Evolutionary conservation across 2,797 vertebrate genomes (phyloP), one percentile per base, ranked within the genome.

Genomic region (Coranthus polyacanthus): DNA sequence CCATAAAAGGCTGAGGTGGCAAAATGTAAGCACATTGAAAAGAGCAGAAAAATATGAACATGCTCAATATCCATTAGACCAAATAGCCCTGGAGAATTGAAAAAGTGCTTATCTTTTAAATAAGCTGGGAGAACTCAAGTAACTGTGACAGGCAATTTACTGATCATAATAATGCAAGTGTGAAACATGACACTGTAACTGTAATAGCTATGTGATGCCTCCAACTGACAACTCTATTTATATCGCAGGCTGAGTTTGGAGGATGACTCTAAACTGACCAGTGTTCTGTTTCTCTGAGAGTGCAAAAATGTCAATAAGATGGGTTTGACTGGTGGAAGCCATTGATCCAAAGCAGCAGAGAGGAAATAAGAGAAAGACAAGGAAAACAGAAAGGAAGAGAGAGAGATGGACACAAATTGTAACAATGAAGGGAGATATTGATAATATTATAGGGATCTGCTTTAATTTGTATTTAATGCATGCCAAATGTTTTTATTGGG

Each of bases 171-270:
- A 79, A 82, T 67, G 72, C 44, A 47, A 52, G 63, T 61, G 51
- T 72, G 86, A 83, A 86, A 90, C 73, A 66, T 45, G 81, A 90
- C 72, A 80, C 88, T 61, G 78, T 49, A 73, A 81, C 81, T 58
- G 55, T 57, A 77, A 82, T 26, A 72, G 73, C 59, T 45, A 1
- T 9, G 43, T 75, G 72, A 82, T 22, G 10, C 76, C 81, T 69
- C 46, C 17, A 20, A 82, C 60, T 88, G 88, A 89, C 88, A 78
- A 47, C 75, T 89, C 78, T 88, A 87, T 92, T 87, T 85, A 75
- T 85, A 72, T 37, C 20, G 38, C 0, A 0, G 12, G 65, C 70
- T 29, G 64, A 75, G 49, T 67, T 54, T 1, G 41, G 53, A 75
- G 59, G 41, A 50, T 9, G 73, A 34, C 58, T 81, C 44, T 69